Base-by-base conservation (phyloP, 2,797 vertebrate genomes). In the Alca torda region DNA sequence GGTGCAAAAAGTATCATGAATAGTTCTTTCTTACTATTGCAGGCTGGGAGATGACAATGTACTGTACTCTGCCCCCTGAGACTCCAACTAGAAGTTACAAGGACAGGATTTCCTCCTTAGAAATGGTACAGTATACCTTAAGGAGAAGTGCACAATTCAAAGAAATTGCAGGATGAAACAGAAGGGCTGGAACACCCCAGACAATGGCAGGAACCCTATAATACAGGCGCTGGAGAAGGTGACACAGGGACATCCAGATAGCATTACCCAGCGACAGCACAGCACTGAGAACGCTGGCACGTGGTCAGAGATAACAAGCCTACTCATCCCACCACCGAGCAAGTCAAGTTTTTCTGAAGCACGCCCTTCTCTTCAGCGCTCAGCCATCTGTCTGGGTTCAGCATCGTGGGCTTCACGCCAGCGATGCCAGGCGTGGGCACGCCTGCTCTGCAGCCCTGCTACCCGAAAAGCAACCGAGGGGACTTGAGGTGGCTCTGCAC, bases 401-500 rank as follows among this genome's bases (percentile, higher is more conserved):
- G 56, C 53, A 43, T 31, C 8, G 67, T 16, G 28, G 53, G 48
- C 69, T 86, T 73, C 54, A 67, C 0, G 4, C 21, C 53, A 39
- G 39, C 2, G 0, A 17, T n/a, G 61, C 43, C 69, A 78, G 30
- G 33, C 1, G 0, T 24, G 39, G 77, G 39, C 4, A 24, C 23
- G 28, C 19, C 39, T 2, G 5, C 41, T 81, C 61, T 81, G 70
- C 39, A 51, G 30, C 30, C 57, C 43, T 56, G 24, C 35, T 48
- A 48, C 8, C 1, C 2, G 30, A 48, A 63, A 87, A 81, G 39
- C 39, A 63, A 50, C 14, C 16, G 24, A 48, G 16, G 46, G 24
- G 20, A 35, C 57, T n/a, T 14, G 17, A 92, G 39, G 33, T 30
- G 31, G 25, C 17, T 85, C 63, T 45, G 10, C 37, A 65, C 2